phyloP scores from a whole-genome alignment of 2,888 invertebrate species.

The Charanyca ferruginea region DNA sequence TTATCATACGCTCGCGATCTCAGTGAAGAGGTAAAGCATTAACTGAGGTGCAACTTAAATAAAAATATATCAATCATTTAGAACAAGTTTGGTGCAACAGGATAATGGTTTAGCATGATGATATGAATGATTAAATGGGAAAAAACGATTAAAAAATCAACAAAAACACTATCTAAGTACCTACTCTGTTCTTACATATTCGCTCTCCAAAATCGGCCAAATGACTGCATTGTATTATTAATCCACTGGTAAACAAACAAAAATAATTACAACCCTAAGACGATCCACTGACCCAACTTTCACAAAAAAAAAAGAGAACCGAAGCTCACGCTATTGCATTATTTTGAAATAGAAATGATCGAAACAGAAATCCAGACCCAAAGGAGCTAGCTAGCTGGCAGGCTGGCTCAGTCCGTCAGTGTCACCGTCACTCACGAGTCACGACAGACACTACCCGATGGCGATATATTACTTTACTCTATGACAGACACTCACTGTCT shows the following conservation, averaged over 20 bases:
- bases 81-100: conserved; percentile 30
- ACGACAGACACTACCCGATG: too few relatives aligned
- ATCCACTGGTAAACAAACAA: not conserved
- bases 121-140: conserved; percentile 37
- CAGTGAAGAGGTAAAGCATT: conserved; percentile 31
- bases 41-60: conserved; percentile 43
- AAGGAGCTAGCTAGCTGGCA: too few relatives aligned
- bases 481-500: too few relatives aligned
- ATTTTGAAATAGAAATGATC: too few relatives aligned
- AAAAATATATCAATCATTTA: conserved; percentile 27
- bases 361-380: too few relatives aligned
- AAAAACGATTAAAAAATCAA: conserved; percentile 12
- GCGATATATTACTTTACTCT: too few relatives aligned
- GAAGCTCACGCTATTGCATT: too few relatives aligned
- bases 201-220: conserved; percentile 82
- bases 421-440: too few relatives aligned
- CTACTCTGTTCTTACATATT: conserved; percentile 80
- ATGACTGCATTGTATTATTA: conserved; percentile 59
- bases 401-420: too few relatives aligned
- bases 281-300: too few relatives aligned
- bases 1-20: conserved; percentile 16
- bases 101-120: conserved; percentile 36
- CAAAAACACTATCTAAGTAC: not conserved
- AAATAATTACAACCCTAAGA: not conserved
- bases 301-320: too few relatives aligned